Conservation (phyloP, 2,888 invertebrate species). For the Steinernema carpocapsae region DNA sequence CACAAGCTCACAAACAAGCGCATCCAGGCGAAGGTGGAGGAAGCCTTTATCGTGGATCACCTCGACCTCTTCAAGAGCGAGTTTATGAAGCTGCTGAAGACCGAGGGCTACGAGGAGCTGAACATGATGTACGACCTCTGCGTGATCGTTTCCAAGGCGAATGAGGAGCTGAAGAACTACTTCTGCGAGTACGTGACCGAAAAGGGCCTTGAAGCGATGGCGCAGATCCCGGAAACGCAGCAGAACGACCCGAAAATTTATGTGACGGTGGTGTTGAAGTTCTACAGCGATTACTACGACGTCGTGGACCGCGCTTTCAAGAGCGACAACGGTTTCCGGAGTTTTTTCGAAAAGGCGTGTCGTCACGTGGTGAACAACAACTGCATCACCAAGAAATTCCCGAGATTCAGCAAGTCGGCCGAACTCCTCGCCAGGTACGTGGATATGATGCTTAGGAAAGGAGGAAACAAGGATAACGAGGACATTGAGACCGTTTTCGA, state of each 20-base stretch:
- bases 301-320: neutral
- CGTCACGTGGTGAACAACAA: neutral
- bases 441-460: neutral
- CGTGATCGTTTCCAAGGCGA: conserved; percentile 86
- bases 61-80: neutral
- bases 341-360: neutral
- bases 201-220: conserved; percentile 90
- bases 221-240: conserved; percentile 76
- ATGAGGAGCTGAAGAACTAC: conserved; percentile 84
- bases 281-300: neutral
- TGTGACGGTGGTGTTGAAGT: neutral
- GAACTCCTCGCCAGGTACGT: neutral
- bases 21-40: neutral
- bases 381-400: neutral
- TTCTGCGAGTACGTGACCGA: conserved; percentile 92
- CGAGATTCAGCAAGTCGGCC: neutral
- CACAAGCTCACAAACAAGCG: neutral
- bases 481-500: neutral
- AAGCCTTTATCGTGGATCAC: neutral
- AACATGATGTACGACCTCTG: conserved; percentile 94
- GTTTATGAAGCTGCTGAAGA: neutral
- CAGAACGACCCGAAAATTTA: neutral
- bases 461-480: neutral
- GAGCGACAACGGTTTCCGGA: neutral
- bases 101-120: conserved; percentile 75